These are phyloP conservation scores for Autographa gamma DNA, from an alignment of 2,888 invertebrate genomes.

Conservation along the genomic window DNA sequence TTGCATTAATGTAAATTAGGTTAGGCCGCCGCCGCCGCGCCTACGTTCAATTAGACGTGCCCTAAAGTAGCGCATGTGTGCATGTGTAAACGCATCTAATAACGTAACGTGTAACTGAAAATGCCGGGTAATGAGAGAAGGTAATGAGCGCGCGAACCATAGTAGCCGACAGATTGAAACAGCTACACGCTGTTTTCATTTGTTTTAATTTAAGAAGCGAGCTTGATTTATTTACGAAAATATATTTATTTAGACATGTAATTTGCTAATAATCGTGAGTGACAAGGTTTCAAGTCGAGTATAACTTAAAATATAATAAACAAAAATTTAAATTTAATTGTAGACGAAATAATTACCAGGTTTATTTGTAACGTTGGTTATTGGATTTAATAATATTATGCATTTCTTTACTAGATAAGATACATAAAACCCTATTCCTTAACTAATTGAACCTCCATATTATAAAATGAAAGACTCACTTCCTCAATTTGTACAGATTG, in stretches of 20 bases:
- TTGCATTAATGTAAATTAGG: slow-evolving; percentile 89
- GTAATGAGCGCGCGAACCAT: background rate
- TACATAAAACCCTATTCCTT: background rate
- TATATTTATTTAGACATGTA: no score
- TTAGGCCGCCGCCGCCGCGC: slow-evolving; percentile 83
- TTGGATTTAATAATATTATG: background rate
- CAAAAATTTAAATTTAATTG: no score
- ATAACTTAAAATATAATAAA: no score
- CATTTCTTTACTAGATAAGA: background rate
- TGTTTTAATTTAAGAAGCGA: no score
- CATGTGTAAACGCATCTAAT: slow-evolving; percentile 79
- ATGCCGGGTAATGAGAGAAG: background rate
- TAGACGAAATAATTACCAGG: no score
- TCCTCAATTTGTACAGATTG: slow-evolving; percentile 4
- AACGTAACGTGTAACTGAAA: slow-evolving; percentile 38
- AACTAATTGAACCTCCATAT: background rate
- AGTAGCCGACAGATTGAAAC: background rate
- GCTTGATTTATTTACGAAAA: no score
- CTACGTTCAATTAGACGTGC: slow-evolving; percentile 87
- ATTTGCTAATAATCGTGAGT: no score
- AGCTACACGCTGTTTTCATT: no score
- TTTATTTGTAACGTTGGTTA: no score
- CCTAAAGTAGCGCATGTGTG: slow-evolving; percentile 84
- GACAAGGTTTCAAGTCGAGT: no score
- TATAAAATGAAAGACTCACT: background rate